A percentile compares a stretch with the other conserved stretches of the same genome.
phyloP scores from a whole-genome alignment of 1,140 invertebrate genomes.

The Drosophila sproati region DNA sequence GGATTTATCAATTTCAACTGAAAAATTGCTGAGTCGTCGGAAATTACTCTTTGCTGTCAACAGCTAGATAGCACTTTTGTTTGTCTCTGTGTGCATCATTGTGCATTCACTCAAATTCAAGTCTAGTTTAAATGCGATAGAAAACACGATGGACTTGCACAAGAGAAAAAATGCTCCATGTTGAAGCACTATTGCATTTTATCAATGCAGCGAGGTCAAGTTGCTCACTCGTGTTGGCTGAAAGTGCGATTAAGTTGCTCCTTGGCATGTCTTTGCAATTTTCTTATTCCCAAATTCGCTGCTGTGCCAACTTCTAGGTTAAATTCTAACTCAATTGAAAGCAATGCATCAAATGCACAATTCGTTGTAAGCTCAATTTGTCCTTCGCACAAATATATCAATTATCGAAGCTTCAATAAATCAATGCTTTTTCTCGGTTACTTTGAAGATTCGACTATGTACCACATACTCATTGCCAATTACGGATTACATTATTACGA shows the following conservation, averaged over 20 bases:
- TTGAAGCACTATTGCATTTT: constrained; percentile 20
- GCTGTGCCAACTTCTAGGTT: background rate
- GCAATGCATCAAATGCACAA: constrained; percentile 29
- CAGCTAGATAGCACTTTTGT: constrained; percentile 27
- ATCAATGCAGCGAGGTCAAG: constrained; percentile 32
- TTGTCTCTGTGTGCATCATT: background rate
- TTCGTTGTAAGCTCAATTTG: constrained; percentile 19
- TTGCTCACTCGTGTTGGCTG: constrained; percentile 16
- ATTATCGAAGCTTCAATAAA: constrained; percentile 18
- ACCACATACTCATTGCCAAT: background rate
- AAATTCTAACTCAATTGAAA: background rate
- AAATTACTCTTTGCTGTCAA: constrained; percentile 47
- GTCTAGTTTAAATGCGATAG: constrained; percentile 49
- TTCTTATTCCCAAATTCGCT: background rate
- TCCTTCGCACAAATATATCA: constrained; percentile 22
- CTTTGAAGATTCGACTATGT: background rate
- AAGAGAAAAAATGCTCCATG: background rate
- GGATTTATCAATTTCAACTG: constrained; percentile 66
- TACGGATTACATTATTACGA: no score
- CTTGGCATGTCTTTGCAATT: constrained; percentile 5
- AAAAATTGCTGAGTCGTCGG: constrained; percentile 62
- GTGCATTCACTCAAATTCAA: constrained; percentile 25
- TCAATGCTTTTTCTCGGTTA: background rate
- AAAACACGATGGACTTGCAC: constrained; percentile 14
- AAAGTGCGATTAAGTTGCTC: constrained; percentile 19